These are phyloP conservation scores for Otus scops DNA, from an alignment of 2,797 vertebrate genomes.

Conservation along the genomic window DNA sequence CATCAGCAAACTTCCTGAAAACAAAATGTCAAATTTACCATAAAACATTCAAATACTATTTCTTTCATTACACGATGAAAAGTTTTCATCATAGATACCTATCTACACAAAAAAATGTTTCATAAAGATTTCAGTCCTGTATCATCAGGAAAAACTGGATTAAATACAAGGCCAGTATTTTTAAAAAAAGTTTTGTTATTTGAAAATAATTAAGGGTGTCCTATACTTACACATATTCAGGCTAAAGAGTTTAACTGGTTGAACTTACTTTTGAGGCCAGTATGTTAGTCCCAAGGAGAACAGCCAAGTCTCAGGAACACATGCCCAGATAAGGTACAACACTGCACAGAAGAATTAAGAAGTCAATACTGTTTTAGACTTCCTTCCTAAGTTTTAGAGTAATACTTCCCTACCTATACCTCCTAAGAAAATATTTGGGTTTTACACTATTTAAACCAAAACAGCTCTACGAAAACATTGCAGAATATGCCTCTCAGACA, in stretches of 20 bases:
- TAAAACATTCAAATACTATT: neutral
- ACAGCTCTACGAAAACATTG: neutral
- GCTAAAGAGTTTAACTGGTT: neutral
- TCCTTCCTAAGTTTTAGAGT: neutral
- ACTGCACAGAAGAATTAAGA: slow-evolving; percentile 69
- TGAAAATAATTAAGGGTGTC: neutral
- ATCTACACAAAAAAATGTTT: neutral
- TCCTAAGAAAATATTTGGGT: neutral
- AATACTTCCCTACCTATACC: neutral
- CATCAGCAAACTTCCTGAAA: neutral
- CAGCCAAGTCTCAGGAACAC: slow-evolving; percentile 90
- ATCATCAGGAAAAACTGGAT: neutral
- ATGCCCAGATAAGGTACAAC: slow-evolving; percentile 92
- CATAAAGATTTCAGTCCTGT: neutral
- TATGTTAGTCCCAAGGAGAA: slow-evolving; percentile 90
- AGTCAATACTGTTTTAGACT: neutral
- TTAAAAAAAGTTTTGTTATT: neutral
- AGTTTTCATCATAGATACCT: neutral
- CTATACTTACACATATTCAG: neutral
- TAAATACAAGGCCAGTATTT: neutral
- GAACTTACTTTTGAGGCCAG: slow-evolving; percentile 96
- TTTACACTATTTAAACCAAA: neutral
- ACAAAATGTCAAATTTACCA: neutral
- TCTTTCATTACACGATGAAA: neutral
- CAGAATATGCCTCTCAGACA: neutral